Evolutionary conservation across 2,113 vertebrate genomes (phyloP), one percentile per base, ranked within the genome.

Genomic region (Excalfactoria chinensis): DNA sequence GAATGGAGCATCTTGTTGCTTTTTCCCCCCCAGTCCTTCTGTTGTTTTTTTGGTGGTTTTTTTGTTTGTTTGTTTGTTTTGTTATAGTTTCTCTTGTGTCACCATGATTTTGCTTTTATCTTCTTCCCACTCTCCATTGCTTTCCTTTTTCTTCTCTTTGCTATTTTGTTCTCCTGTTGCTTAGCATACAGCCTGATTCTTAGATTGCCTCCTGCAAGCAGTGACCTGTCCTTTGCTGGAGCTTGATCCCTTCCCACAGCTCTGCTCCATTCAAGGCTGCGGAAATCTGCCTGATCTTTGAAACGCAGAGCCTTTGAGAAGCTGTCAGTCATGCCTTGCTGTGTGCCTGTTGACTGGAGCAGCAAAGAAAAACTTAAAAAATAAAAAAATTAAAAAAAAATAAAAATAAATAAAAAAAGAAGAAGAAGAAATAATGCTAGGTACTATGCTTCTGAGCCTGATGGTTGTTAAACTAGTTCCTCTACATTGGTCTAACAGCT

Each of bases 261-360:
- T 79, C 46, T 60, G 60, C 32, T 74, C 28, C 75, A 48, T 44
- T 43, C 46, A 80, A 77, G 9, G 32, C 25, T 11, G 28, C 17
- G 41, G 64, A 91, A 93, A 86, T 72, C 60, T 80, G 17, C 55
- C 55, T 56, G 35, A 56, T 88, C 72, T 94, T 86, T 78, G 73
- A 88, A 84, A 84, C 35, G 49, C 13, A 86, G 23, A 25, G 60
- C 35, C 58, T 40, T 64, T 81, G 28, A 56, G 72, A 56, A 35
- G 20, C 4, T 95, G 90, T 81, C 88, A 95, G 6, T 93, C 88
- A 43, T 64, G 5, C 77, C 51, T 70, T 86, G 41, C 34, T 83
- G 4, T 48, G 32, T 56, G 55, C 7, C 19, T 44, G 63, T 56
- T 76, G 23, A 69, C 18, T 58, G 28, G 21, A 85, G 32, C 7